phyloP scores from a whole-genome alignment of 2,797 vertebrate species.

The Parambassis ranga region DNA sequence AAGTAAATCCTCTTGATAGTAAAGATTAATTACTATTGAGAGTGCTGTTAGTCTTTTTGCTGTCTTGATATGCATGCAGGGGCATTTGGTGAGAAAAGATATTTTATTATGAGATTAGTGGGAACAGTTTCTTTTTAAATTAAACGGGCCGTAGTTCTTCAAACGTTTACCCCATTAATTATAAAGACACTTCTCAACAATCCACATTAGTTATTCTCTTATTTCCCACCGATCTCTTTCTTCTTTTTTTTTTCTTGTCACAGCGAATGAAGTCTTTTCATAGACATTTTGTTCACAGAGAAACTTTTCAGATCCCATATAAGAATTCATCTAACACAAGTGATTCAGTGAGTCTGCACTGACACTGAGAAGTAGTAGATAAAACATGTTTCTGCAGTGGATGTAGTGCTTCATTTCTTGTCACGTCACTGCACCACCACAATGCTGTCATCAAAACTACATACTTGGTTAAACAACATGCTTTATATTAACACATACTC shows the following conservation, averaged over 20 bases:
- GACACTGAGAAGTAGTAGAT: too few species aligned
- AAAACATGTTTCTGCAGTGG: too few species aligned
- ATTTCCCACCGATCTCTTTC: not conserved
- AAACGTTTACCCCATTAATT: not conserved
- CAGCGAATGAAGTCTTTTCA: not conserved
- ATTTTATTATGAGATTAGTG: conserved; percentile 11
- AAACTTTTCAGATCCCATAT: not conserved
- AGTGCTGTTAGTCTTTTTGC: conserved; percentile 20
- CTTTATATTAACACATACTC: too few species aligned
- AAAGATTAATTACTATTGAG: conserved; percentile 40
- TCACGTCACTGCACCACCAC: too few species aligned
- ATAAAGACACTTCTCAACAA: not conserved
- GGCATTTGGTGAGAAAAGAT: not conserved
- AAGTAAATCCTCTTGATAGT: conserved; percentile 36
- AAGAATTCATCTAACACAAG: too few species aligned
- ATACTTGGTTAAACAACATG: too few species aligned
- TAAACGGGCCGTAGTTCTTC: not conserved
- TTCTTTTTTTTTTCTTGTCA: not conserved
- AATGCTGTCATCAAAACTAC: too few species aligned
- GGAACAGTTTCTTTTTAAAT: not conserved
- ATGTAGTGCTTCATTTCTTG: too few species aligned
- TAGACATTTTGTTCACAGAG: not conserved
- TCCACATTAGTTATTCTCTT: not conserved
- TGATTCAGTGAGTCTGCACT: too few species aligned
- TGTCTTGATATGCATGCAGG: conserved; percentile 11